Conservation (phyloP, 2,888 invertebrate species). For the Helleia helle region DNA sequence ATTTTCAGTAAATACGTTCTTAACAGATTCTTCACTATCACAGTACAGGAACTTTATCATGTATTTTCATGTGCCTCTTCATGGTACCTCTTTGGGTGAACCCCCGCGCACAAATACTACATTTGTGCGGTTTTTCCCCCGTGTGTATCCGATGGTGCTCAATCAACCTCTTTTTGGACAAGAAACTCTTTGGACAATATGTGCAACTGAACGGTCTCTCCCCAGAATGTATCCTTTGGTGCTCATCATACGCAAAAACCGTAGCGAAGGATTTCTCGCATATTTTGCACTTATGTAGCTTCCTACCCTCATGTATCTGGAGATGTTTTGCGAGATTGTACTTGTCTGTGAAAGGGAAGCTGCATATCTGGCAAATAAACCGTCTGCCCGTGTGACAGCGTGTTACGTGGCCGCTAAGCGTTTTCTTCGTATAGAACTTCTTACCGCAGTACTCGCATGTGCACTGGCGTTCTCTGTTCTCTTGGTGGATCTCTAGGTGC, state of each 20-base stretch:
- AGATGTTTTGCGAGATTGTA: slow-evolving; percentile 54
- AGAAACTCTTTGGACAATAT: slow-evolving; percentile 49
- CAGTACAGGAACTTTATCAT: slow-evolving; percentile 30
- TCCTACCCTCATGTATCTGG: slow-evolving; percentile 51
- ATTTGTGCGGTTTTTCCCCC: slow-evolving; percentile 57
- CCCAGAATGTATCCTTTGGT: slow-evolving; percentile 59
- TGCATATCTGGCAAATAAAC: slow-evolving; percentile 56
- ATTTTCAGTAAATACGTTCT: too few relatives aligned
- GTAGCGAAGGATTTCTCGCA: slow-evolving; percentile 50
- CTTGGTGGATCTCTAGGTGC: slow-evolving; percentile 55
- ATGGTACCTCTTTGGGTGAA: slow-evolving; percentile 59
- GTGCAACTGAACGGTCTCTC: slow-evolving; percentile 49
- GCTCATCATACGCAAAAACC: slow-evolving; percentile 42
- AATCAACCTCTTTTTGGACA: slow-evolving; percentile 45
- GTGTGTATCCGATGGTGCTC: slow-evolving; percentile 60
- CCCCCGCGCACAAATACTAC: slow-evolving; percentile 47
- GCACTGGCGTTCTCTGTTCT: slow-evolving; percentile 43
- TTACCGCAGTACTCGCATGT: slow-evolving; percentile 61
- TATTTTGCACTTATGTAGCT: slow-evolving; percentile 49
- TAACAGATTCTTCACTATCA: neutral
- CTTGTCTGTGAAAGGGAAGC: slow-evolving; percentile 53
- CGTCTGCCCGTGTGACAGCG: slow-evolving; percentile 43
- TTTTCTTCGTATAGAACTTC: slow-evolving; percentile 51
- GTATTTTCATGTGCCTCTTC: slow-evolving; percentile 60
- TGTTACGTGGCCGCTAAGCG: slow-evolving; percentile 40